Evolutionary conservation across 2,797 vertebrate species (phyloP).

Genomic region (Sebastiscus albofasciatus): DNA sequence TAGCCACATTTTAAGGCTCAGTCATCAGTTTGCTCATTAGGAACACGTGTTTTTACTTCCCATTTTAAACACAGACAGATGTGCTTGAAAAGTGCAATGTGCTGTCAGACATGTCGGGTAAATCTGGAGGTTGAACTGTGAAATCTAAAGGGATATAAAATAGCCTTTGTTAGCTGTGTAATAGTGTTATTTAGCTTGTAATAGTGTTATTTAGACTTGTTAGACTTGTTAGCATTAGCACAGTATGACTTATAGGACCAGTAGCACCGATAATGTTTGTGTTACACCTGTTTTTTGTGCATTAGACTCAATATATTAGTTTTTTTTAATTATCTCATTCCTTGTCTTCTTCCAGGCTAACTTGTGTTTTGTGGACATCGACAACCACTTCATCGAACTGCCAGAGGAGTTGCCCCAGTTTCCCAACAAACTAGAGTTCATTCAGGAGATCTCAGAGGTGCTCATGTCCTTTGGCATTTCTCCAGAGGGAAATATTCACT

Average conservation of each 20-base stretch:
- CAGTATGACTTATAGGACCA: neutral
- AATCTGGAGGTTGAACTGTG: neutral
- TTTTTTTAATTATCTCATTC: neutral
- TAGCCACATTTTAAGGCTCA: neutral
- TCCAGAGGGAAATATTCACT: slow-evolving; percentile 91
- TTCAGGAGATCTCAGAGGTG: slow-evolving; percentile 97
- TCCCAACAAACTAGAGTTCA: slow-evolving; percentile 98
- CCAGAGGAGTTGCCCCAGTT: slow-evolving; percentile 98
- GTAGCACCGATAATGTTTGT: neutral
- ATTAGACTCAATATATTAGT: rapidly evolving
- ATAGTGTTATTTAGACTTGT: neutral
- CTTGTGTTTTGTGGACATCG: slow-evolving; percentile 98
- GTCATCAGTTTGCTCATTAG: neutral
- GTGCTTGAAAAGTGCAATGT: neutral
- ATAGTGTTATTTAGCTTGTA: neutral
- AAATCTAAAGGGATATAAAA: neutral
- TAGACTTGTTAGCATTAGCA: neutral
- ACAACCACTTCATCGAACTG: slow-evolving; percentile 98
- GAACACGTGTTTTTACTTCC: neutral
- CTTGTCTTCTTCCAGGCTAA: slow-evolving; percentile 87
- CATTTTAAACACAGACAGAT: neutral
- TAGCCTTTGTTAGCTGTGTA: neutral
- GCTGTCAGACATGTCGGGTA: neutral
- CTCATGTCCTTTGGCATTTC: slow-evolving; percentile 92
- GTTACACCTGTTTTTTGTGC: neutral